Percentiles rank a stretch among this genome's conserved stretches.
Conservation (phyloP, 2,888 invertebrate species). For the Synanthedon vespiformis region DNA sequence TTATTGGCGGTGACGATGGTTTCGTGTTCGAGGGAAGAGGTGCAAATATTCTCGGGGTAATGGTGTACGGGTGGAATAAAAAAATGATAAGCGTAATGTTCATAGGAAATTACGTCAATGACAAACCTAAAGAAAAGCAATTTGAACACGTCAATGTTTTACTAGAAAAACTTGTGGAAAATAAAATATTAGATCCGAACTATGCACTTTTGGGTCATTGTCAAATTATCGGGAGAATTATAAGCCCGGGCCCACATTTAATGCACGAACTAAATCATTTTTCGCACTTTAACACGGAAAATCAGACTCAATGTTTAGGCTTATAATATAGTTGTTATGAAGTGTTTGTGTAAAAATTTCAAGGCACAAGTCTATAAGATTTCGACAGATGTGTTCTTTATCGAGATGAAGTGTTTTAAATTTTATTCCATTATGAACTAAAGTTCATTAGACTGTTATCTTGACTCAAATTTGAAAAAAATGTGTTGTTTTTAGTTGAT, state of each 20-base stretch:
- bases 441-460: too few relatives aligned
- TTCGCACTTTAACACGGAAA: conserved; percentile 31
- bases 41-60: conserved; percentile 37
- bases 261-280: conserved; percentile 25
- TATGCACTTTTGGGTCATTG: conserved; percentile 39
- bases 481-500: too few relatives aligned
- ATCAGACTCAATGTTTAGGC: conserved; percentile 7
- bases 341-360: too few relatives aligned
- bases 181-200: conserved; percentile 23
- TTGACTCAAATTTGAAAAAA: too few relatives aligned
- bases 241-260: conserved; percentile 35
- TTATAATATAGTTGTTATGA: too few relatives aligned
- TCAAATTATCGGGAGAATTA: conserved; percentile 27
- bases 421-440: background rate
- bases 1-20: conserved; percentile 39
- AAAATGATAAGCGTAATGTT: conserved; percentile 44
- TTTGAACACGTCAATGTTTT: conserved; percentile 33
- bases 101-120: conserved; percentile 36
- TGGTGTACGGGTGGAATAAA: conserved; percentile 34
- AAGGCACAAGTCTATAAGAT: too few relatives aligned
- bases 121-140: conserved; percentile 23
- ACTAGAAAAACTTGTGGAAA: conserved; percentile 26
- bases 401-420: background rate
- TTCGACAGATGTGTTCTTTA: background rate
- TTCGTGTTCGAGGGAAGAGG: conserved; percentile 51